A percentile compares a stretch with the other conserved stretches of the same genome.
phyloP scores from a whole-genome alignment of 1,140 invertebrate species.

The Thalassaphorura encarpata region DNA sequence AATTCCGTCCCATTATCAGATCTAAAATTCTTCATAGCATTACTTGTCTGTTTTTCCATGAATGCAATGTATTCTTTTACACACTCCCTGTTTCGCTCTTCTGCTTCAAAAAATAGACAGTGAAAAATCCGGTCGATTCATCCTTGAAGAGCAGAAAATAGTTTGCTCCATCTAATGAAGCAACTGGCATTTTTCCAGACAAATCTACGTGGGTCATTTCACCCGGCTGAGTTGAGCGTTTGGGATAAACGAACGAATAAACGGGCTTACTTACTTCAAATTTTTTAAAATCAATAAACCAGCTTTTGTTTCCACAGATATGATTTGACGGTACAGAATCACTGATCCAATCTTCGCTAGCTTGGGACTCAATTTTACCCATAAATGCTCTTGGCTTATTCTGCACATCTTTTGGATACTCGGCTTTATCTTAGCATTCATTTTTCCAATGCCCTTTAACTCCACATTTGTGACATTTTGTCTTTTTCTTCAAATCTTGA shows the following conservation, averaged over 20 bases:
- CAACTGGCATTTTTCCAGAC: slow-evolving; percentile 40
- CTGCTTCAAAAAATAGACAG: slow-evolving; percentile 38
- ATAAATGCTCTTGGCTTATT: background rate
- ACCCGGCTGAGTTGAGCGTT: background rate
- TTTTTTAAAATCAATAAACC: background rate
- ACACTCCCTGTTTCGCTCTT: slow-evolving; percentile 37
- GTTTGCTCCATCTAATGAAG: slow-evolving; percentile 34
- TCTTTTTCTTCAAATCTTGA: background rate
- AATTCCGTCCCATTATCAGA: slow-evolving; percentile 25
- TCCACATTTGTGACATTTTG: background rate
- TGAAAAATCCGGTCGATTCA: slow-evolving; percentile 37
- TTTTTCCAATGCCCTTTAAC: background rate
- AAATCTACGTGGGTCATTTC: slow-evolving; percentile 34
- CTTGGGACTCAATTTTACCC: background rate
- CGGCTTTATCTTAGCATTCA: background rate
- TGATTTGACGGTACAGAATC: slow-evolving; percentile 5
- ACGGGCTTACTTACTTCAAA: background rate
- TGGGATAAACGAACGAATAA: background rate
- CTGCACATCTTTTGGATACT: background rate
- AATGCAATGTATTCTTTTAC: slow-evolving; percentile 36
- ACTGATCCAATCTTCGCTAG: background rate
- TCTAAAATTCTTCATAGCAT: slow-evolving; percentile 28
- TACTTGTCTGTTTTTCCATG: slow-evolving; percentile 10
- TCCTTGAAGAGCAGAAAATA: slow-evolving; percentile 40
- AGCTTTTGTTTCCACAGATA: slow-evolving; percentile 3